These are phyloP conservation scores for Agrypnus murinus DNA, from an alignment of 2,888 invertebrate species.

Conservation along the genomic window DNA sequence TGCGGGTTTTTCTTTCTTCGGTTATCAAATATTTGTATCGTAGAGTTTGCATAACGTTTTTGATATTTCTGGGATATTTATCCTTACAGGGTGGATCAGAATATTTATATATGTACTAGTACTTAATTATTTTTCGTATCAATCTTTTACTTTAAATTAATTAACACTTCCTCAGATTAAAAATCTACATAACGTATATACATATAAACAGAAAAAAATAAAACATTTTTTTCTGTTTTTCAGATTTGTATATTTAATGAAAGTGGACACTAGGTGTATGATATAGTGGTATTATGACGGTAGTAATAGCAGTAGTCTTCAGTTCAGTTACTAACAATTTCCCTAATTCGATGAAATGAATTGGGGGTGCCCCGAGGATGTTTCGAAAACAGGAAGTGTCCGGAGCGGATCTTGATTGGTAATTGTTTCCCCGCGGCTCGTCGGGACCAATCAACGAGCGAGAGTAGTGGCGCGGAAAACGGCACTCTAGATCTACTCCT, in stretches of 20 bases:
- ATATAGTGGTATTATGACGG: no score
- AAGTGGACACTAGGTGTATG: no score
- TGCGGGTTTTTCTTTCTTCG: constrained; percentile 10
- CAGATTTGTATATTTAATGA: no score
- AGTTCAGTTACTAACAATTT: constrained; percentile 57
- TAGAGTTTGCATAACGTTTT: constrained; percentile 5
- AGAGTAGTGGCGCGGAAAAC: constrained; percentile 70
- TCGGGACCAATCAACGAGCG: constrained; percentile 69
- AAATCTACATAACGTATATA: no score
- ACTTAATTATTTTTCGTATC: no score
- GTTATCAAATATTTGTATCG: constrained; percentile 23
- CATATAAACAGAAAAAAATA: no score
- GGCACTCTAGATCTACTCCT: constrained; percentile 67
- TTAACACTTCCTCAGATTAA: no score
- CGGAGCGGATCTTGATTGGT: constrained; percentile 61
- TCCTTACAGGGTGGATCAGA: not conserved
- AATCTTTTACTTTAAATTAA: no score
- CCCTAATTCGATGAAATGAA: constrained; percentile 67
- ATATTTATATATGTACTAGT: no score
- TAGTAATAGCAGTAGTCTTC: not conserved
- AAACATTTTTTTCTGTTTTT: no score
- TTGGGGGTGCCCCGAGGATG: constrained; percentile 61
- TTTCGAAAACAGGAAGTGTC: constrained; percentile 58
- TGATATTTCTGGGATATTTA: not conserved
- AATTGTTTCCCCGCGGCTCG: constrained; percentile 67